Evolutionary conservation across 1,140 invertebrate species (phyloP).

Genomic region (Nixonia krombeini): DNA sequence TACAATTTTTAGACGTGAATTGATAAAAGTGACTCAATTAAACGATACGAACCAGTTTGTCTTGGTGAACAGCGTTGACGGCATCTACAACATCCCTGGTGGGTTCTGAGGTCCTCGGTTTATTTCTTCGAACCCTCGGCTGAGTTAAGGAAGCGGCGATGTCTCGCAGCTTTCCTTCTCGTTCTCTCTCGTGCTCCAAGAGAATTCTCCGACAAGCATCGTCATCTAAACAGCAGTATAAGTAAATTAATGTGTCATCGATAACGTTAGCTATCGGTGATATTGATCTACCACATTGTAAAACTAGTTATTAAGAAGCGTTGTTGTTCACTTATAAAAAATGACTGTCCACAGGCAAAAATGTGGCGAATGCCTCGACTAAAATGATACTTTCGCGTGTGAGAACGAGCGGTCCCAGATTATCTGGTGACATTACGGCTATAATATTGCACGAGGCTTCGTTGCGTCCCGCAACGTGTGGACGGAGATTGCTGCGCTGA

Average conservation of each 20-base stretch:
- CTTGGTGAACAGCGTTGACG: conserved; percentile 61
- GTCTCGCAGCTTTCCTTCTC: conserved; percentile 80
- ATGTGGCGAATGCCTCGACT: too few species aligned
- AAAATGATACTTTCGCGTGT: not conserved
- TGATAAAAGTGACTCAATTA: too few species aligned
- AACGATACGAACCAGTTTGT: conserved; percentile 69
- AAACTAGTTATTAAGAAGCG: too few species aligned
- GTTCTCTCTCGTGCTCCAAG: conserved; percentile 74
- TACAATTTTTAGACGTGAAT: too few species aligned
- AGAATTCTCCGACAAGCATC: conserved; percentile 68
- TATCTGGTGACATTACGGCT: not conserved
- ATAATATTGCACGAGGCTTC: not conserved
- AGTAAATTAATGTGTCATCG: too few species aligned
- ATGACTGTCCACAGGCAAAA: too few species aligned
- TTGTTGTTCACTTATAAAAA: too few species aligned
- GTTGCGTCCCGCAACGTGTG: conserved; percentile 13
- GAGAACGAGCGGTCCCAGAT: not conserved
- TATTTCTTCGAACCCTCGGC: conserved; percentile 71
- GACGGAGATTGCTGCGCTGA: conserved; percentile 4
- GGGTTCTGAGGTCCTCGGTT: conserved; percentile 65
- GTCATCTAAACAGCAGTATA: conserved; percentile 54
- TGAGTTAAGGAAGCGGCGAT: conserved; percentile 81
- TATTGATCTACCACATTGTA: too few species aligned
- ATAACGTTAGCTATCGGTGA: too few species aligned
- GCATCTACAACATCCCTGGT: conserved; percentile 70